Evolutionary conservation across 2,113 vertebrate species (phyloP).

Genomic region (Tragelaphus imberbis): DNA sequence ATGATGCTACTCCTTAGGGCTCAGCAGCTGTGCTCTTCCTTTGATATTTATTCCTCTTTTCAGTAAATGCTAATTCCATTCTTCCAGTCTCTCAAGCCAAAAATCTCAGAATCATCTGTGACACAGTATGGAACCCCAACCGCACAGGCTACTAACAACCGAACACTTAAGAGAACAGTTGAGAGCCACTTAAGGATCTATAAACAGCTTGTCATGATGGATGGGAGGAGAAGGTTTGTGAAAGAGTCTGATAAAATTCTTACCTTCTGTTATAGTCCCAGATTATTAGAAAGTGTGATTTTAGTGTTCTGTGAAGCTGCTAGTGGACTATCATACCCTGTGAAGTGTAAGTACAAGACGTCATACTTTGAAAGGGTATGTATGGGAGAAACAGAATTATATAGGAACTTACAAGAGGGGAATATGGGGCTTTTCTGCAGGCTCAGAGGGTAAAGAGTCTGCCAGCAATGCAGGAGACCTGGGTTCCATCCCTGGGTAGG

Average conservation of each 20-base stretch:
- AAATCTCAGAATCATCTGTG: not conserved
- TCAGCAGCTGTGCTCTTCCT: not conserved
- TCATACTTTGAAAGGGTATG: not conserved
- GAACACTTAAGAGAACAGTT: not conserved
- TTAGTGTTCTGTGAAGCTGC: not conserved
- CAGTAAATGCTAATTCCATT: not conserved
- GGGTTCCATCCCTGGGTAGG: not conserved
- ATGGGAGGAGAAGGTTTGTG: not conserved
- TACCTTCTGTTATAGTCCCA: not conserved
- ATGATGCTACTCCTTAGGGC: not conserved
- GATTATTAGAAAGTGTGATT: not conserved
- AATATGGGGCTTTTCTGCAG: not conserved
- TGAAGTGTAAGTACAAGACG: not conserved
- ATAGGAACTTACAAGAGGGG: not conserved
- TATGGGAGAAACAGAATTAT: not conserved
- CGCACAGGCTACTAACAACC: not conserved
- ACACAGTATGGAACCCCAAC: not conserved
- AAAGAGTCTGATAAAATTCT: not conserved
- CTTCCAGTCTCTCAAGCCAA: not conserved
- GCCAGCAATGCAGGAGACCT: not conserved
- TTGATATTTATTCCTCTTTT: not conserved
- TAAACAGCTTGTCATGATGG: not conserved
- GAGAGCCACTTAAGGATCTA: not conserved
- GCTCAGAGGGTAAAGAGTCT: not conserved
- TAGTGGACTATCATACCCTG: not conserved